Evolutionary conservation across 1,140 invertebrate species (phyloP), one percentile per base, ranked within the genome.

Genomic region (Macrostomum lignano): DNA sequence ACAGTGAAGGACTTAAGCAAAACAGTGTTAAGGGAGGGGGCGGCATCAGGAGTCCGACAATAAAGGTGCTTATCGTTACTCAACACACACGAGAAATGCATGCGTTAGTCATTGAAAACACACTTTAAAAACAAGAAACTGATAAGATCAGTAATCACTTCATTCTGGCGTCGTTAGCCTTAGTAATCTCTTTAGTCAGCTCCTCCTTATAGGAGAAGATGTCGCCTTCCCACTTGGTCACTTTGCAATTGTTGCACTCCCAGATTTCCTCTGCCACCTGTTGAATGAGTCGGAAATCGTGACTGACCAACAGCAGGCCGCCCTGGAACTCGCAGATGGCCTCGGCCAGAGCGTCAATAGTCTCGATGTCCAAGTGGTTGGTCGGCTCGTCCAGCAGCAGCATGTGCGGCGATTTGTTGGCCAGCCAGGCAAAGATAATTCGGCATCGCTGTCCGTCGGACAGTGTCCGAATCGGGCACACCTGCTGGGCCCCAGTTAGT

Each of bases 221-320:
- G 42, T 74, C 75, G 17, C 81, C 78, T 39, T 78, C 66, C 82
- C 88, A 98, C 59, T 93, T 93, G 2, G 79, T 94, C 9, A 88
- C 72, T 6, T 71, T 74, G 43, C 73, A 72, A 43, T 96, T 78
- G 51, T 94, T 84, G 56, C 91, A 98, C 11, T 96, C 72, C 86
- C 86, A 98, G 54, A 98, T 94, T 59, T 91, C 82, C 60, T 94
- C 72, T 13, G 86, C 86, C 17, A 96, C 86, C 67, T 96, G 88
- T 63, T 74, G 84, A 40, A 98, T 96, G 13, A 98, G 69, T 56
- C 88, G 68, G 60, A 93, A 93, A 62, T 93, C 84, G 69, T 93
- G 84, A 59, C 74, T 79, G 41, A 93, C 84, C 0, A 93, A 66
- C 17, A 94, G 77, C 70, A 98, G 73, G 40, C 88, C 91, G 21